Percentiles rank a stretch among this genome's conserved stretches.
phyloP scores from a whole-genome alignment of 2,113 vertebrate species.

The Tragelaphus imberbis region DNA sequence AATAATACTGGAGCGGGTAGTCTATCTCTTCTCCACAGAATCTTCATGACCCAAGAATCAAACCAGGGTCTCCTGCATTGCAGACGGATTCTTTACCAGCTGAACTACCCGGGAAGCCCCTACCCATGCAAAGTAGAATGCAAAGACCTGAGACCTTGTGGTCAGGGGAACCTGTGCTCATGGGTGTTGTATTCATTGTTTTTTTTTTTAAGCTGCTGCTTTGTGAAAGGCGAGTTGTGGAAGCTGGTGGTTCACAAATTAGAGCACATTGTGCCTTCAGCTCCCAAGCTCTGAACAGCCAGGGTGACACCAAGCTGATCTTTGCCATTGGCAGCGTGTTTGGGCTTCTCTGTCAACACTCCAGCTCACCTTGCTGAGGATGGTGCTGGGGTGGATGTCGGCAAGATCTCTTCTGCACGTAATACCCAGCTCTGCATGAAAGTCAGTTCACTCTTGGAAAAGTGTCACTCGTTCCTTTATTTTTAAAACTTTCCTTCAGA shows the following conservation, averaged over 20 bases:
- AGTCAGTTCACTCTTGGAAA: not conserved
- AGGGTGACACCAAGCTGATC: not conserved
- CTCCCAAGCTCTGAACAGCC: not conserved
- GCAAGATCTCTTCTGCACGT: not conserved
- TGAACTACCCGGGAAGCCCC: not conserved
- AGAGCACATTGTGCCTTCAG: not conserved
- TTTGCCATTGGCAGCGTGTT: not conserved
- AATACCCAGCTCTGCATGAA: not conserved
- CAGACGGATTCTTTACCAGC: not conserved
- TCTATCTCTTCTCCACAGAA: fast-evolving
- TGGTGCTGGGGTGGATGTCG: not conserved
- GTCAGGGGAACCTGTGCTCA: not conserved
- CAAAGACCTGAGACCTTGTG: not conserved
- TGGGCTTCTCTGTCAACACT: not conserved
- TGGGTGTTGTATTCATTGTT: not conserved
- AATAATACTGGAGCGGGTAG: not conserved
- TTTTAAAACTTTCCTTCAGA: not conserved
- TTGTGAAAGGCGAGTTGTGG: not conserved
- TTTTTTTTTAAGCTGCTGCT: not conserved
- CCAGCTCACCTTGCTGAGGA: not conserved
- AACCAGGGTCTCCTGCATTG: not conserved
- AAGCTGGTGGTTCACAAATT: fast-evolving
- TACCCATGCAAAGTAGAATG: not conserved
- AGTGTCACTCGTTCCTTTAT: not conserved
- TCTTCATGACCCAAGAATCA: not conserved